A percentile compares a stretch with the other conserved stretches of the same genome.
Evolutionary conservation across 2,113 vertebrate species (phyloP).

Genomic region (Hippocampus comes): DNA sequence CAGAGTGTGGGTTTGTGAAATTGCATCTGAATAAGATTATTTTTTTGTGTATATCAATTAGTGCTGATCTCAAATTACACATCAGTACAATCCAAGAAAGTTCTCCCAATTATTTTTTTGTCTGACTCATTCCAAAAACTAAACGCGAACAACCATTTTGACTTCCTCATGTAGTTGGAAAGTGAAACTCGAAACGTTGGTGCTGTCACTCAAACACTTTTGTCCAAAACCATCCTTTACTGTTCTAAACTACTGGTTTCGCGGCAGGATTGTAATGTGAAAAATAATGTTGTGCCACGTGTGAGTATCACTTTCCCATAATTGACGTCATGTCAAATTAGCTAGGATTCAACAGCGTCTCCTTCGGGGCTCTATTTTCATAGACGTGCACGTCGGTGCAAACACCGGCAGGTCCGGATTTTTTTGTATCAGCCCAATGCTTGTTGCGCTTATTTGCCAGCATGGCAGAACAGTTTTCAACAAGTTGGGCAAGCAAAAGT

Average conservation of each 20-base stretch:
- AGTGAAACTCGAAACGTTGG: not conserved
- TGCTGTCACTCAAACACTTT: not conserved
- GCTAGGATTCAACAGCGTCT: too few relatives aligned
- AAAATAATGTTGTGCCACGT: not conserved
- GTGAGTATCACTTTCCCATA: too few relatives aligned
- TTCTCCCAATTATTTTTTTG: not conserved
- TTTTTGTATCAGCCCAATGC: too few relatives aligned
- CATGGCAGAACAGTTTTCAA: too few relatives aligned
- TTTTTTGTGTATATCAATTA: conserved; percentile 2
- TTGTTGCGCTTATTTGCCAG: too few relatives aligned
- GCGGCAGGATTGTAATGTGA: not conserved
- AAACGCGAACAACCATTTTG: not conserved
- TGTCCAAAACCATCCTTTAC: not conserved
- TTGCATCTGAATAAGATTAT: not conserved
- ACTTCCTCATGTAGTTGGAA: not conserved
- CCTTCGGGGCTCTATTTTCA: too few relatives aligned
- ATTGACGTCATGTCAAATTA: too few relatives aligned
- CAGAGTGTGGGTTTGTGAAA: conserved; percentile 11
- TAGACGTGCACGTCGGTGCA: too few relatives aligned
- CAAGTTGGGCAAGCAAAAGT: too few relatives aligned
- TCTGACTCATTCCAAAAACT: not conserved
- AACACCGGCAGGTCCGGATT: too few relatives aligned
- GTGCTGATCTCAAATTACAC: not conserved
- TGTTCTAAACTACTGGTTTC: not conserved
- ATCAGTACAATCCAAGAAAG: not conserved